phyloP scores from a whole-genome alignment of 1,140 invertebrate genomes.

The Diuraphis noxia region DNA sequence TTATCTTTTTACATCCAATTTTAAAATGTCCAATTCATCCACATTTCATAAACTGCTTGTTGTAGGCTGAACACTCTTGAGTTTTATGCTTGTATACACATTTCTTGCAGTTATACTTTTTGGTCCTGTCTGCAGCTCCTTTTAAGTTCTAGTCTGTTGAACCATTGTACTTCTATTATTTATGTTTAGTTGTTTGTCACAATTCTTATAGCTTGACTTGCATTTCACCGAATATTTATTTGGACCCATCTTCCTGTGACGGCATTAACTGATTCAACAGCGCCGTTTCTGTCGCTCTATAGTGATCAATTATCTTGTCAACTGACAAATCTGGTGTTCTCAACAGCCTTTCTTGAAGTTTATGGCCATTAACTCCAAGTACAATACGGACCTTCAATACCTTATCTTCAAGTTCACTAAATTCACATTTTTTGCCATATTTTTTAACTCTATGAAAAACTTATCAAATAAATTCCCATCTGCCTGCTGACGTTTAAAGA shows the following conservation, averaged over 20 bases:
- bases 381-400: slow-evolving; percentile 8
- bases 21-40: slow-evolving; percentile 54
- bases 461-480: too few species aligned
- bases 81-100: slow-evolving; percentile 45
- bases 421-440: slow-evolving; percentile 38
- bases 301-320: too few species aligned
- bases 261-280: too few species aligned
- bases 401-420: slow-evolving; percentile 32
- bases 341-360: slow-evolving; percentile 24
- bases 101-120: slow-evolving; percentile 3
- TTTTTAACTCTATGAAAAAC: neutral
- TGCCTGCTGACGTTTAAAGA: too few species aligned
- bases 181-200: too few species aligned
- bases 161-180: too few species aligned
- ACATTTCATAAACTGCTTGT: slow-evolving; percentile 55
- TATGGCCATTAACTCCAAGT: neutral
- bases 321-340: slow-evolving; percentile 14
- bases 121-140: too few species aligned
- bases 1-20: slow-evolving; percentile 34
- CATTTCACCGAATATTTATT: too few species aligned
- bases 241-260: too few species aligned
- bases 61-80: slow-evolving; percentile 52
- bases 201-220: too few species aligned
- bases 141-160: too few species aligned
- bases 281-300: too few species aligned